Evolutionary conservation across 2,113 vertebrate species (phyloP).

Genomic region (Ifrita kowaldi): DNA sequence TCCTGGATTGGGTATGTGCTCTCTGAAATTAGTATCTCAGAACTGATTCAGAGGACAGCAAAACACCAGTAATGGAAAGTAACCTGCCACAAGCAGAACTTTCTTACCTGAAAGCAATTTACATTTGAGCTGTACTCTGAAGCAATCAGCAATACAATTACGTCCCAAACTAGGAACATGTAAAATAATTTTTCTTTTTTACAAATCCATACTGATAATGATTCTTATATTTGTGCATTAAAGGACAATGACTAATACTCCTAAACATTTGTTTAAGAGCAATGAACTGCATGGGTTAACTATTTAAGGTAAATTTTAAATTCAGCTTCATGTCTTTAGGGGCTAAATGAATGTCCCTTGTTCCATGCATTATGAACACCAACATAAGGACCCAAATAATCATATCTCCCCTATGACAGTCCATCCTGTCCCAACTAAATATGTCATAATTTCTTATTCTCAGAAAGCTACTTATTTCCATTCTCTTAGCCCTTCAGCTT

Average conservation of each 20-base stretch:
- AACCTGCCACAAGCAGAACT: background rate
- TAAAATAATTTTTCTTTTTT: background rate
- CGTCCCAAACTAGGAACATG: background rate
- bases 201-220: background rate
- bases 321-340: background rate
- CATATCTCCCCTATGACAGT: background rate
- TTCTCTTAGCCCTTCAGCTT: background rate
- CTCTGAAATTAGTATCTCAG: background rate
- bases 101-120: background rate
- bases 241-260: background rate
- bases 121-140: background rate
- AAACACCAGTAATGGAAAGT: background rate
- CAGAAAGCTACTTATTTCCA: background rate
- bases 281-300: background rate
- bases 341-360: background rate
- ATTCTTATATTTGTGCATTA: background rate
- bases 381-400: background rate
- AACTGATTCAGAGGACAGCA: background rate
- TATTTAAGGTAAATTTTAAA: background rate
- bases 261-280: background rate
- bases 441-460: background rate
- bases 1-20: background rate
- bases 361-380: background rate
- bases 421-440: background rate
- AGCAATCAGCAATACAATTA: background rate